Base-by-base conservation (phyloP, 1,140 invertebrate genomes). In the Thaumetopoea pityocampa region DNA sequence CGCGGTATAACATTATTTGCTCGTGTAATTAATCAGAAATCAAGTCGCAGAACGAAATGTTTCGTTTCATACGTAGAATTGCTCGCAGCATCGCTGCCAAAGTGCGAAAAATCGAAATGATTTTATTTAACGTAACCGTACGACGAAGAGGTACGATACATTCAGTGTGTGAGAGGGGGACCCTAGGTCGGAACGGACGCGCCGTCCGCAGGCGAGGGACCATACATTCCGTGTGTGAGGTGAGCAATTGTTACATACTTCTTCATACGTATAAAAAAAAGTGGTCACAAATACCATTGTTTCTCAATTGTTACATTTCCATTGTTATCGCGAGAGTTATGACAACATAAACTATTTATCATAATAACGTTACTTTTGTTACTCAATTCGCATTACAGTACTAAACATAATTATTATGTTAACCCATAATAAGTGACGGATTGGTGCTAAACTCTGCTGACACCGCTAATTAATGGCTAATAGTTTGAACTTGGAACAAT, bases 221-320 rank as follows among this genome's bases (percentile, higher is more conserved):
- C 10, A 59, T 63, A 18, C 55, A 77, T 44, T 73, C 69, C 15
- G 52, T 76, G 35, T 62, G 63, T 8, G 67, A 77, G 77, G 77
- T 81, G 55, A 76, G 66, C 37, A 12, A 43, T 16, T 19, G 5
- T 20, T 22, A 23, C 16, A 26, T 10, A 22, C 14, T 15, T 24
- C 24, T 35, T 15, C 4, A 8, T 20, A 16, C n/a, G 12, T 24
- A 26, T 36, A 26, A 36, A 23, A 5, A 8, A 23, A 27, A 16
- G 26, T 17, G 6, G 4, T 15, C 15, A 26, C 23, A 19, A 5
- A 19, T 19, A 6, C 18, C 18, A 6, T n/a, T n/a, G n/a, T n/a
- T 4, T 4, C 18, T 4, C 3, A 19, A 19, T 19, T 19, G 6
- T 4, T 4, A 19, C 3, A 19, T 4, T 3, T 19, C 6, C 18